phyloP scores from a whole-genome alignment of 2,888 invertebrate species.

The Stenodema calcarata region DNA sequence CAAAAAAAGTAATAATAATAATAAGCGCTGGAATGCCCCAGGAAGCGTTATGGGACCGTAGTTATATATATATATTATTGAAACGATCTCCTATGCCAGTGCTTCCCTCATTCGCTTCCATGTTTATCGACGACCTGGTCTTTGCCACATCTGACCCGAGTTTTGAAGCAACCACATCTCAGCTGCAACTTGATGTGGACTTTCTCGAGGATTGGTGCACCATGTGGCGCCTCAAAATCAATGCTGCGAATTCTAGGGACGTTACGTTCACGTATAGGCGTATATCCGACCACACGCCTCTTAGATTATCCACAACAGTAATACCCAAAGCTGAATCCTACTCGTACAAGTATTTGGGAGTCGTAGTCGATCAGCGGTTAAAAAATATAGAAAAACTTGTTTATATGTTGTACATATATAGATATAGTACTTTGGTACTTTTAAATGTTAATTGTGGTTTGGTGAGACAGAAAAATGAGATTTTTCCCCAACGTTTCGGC shows the following conservation, averaged over 20 bases:
- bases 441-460: too few species aligned
- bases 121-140: neutral
- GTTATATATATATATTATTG: too few species aligned
- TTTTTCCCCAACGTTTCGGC: too few species aligned
- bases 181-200: neutral
- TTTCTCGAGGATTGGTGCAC: neutral
- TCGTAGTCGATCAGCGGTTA: neutral
- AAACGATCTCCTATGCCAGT: neutral
- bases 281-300: neutral
- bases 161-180: neutral
- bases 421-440: too few species aligned
- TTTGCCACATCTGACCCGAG: neutral
- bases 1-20: too few species aligned
- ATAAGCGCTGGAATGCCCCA: too few species aligned
- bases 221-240: neutral
- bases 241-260: neutral
- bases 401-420: too few species aligned
- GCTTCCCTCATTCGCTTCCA: too few species aligned
- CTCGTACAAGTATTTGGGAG: neutral
- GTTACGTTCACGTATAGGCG: neutral
- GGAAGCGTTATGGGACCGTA: too few species aligned
- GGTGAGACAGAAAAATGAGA: too few species aligned
- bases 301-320: neutral
- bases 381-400: too few species aligned
- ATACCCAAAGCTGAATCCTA: neutral